These are phyloP conservation scores for Mixornis gularis DNA, from an alignment of 2,113 vertebrate species.

Conservation along the genomic window DNA sequence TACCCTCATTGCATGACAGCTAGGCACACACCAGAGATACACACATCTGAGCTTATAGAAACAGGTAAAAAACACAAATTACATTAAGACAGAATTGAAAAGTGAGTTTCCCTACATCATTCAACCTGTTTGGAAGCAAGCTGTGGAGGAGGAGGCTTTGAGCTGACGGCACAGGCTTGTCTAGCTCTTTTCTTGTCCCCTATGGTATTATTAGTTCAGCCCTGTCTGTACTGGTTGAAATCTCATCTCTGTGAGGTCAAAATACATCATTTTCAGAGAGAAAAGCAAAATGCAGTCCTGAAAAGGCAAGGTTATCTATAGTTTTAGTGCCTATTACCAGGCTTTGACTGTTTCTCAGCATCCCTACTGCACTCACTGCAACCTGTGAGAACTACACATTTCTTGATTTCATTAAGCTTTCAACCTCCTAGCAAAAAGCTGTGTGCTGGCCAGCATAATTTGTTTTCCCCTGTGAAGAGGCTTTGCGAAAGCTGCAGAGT, in stretches of 20 bases:
- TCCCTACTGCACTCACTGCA: background rate
- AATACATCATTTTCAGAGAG: background rate
- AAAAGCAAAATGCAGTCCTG: background rate
- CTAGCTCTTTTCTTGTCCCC: background rate
- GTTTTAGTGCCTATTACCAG: background rate
- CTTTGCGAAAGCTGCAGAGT: background rate
- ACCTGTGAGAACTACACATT: background rate
- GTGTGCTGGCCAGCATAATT: background rate
- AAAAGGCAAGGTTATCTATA: background rate
- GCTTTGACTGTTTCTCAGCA: background rate
- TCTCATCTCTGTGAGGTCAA: background rate
- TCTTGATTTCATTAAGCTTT: background rate
- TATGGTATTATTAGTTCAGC: background rate
- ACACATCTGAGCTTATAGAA: background rate
- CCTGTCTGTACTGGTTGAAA: background rate
- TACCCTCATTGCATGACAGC: background rate
- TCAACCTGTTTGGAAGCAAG: background rate
- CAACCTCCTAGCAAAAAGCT: background rate
- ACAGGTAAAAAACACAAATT: background rate
- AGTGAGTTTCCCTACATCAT: background rate
- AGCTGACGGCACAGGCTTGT: background rate
- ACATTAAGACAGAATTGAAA: background rate
- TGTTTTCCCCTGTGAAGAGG: background rate
- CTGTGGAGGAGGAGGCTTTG: background rate
- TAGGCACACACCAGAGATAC: background rate